These are phyloP conservation scores for Orussus abietinus DNA, from an alignment of 1,140 invertebrate genomes.

Conservation along the genomic window DNA sequence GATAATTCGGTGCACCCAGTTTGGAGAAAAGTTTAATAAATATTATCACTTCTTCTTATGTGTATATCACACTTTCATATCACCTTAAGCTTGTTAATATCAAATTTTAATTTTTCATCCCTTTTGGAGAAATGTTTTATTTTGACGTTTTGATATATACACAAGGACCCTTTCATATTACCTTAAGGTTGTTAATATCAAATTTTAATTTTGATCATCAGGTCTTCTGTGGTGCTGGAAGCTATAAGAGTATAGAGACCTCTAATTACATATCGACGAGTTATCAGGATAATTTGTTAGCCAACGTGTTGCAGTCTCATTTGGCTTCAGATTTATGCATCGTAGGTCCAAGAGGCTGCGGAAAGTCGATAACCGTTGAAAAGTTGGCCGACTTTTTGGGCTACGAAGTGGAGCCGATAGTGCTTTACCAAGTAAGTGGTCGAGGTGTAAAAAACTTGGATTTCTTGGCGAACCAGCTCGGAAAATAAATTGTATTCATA, in stretches of 20 bases:
- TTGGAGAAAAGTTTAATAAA: too few relatives aligned
- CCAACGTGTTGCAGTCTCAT: conserved; percentile 75
- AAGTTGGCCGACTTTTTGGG: conserved; percentile 73
- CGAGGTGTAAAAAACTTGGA: too few relatives aligned
- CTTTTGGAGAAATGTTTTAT: conserved; percentile 5
- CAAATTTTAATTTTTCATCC: not conserved
- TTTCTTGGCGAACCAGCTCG: too few relatives aligned
- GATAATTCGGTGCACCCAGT: too few relatives aligned
- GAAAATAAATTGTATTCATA: too few relatives aligned
- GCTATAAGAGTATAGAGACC: conserved; percentile 9
- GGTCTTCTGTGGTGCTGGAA: conserved; percentile 38
- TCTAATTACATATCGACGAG: conserved; percentile 64
- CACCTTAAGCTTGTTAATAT: not conserved
- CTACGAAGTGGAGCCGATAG: conserved; percentile 81
- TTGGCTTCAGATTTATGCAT: conserved; percentile 81
- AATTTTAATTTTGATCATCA: conserved; percentile 16
- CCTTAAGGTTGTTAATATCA: conserved; percentile 1
- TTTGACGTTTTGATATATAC: too few relatives aligned
- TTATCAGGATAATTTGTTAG: conserved; percentile 77
- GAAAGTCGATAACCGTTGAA: conserved; percentile 79
- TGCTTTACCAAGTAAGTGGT: conserved; percentile 74
- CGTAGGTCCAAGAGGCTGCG: conserved; percentile 86
- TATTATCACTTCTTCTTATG: not conserved
- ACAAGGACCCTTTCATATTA: too few relatives aligned
- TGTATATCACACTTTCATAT: not conserved